Evolutionary conservation across 2,888 invertebrate species (phyloP), one percentile per base, ranked within the genome.

Genomic region (Chaetogeoica ovagalla): DNA sequence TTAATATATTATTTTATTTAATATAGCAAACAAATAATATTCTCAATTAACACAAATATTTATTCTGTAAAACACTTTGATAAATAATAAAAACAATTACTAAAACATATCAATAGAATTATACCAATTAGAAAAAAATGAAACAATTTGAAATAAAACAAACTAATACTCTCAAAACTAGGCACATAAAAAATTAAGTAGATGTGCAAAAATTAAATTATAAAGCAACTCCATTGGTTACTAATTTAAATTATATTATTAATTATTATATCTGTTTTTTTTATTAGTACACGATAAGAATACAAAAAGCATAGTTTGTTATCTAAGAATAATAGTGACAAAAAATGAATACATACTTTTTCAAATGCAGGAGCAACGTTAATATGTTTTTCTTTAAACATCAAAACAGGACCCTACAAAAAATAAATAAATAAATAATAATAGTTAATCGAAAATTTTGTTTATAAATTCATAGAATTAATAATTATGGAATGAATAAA

Each of bases 341-440:
- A 43, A 59, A 69, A 30, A 59, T 15, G 37, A 62, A 62, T 23
- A 77, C 70, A 57, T 79, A 79, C 79, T 71, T 71, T 79, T 17
- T 79, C 79, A 65, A 57, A 79, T 15, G 79, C 79, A 71, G 79
- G 79, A 23, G 79, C 79, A n/a, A 79, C 57, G 39, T 79, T 79
- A 57, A 79, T 79, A 23, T 71, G 79, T 65, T 79, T 79, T 3
- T 79, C 79, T 71, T 71, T 79, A 63, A 79, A 79, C 3, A 79
- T 71, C 43, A 79, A 43, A 71, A 79, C 71, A 6, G 79, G 79
- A 8, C 79, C 79, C 79, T 79, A 63, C 39, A 79, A 69, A 23
- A 39, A 60, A 60, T 52, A 66, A 65, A n/a, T 57, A 3, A 43
- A 23, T 68, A 39, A 21, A 37, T 30, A 30, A 30, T 30, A 30